Percentiles rank a stretch among this genome's conserved stretches.
Conservation (phyloP, 2,113 vertebrate species). For the Nematolebias whitei region DNA sequence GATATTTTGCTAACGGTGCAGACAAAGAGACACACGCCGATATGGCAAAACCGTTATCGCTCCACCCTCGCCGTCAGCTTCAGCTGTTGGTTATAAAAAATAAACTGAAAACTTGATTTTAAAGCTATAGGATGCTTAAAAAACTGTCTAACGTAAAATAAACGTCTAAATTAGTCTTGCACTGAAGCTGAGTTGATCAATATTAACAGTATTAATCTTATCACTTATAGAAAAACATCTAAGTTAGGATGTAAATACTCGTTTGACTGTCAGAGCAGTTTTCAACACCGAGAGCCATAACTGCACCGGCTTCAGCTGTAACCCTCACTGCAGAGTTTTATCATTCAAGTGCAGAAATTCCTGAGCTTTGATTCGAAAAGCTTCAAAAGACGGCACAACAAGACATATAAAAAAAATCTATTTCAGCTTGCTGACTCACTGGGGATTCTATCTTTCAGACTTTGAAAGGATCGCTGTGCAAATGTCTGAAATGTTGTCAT, state of each 20-base stretch:
- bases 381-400: constrained; percentile 7
- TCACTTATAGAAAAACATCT: neutral
- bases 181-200: no score
- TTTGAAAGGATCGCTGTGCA: constrained; percentile 24
- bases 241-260: neutral
- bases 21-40: no score
- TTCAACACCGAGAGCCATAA: neutral
- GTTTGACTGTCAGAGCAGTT: neutral
- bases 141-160: no score
- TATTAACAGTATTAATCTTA: no score
- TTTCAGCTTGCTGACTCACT: constrained; percentile 20
- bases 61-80: no score
- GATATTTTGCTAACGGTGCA: no score
- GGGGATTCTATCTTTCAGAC: constrained; percentile 33
- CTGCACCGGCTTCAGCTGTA: constrained; percentile 2
- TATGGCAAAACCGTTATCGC: no score
- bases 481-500: constrained; percentile 27
- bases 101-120: no score
- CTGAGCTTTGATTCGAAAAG: constrained; percentile 18
- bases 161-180: no score
- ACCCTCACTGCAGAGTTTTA: constrained; percentile 20
- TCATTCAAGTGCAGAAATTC: constrained; percentile 30
- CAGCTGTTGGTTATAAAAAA: no score
- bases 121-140: no score
- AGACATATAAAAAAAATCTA: constrained; percentile 18